Evolutionary conservation across 2,113 vertebrate genomes (phyloP).

Genomic region (Protobothrops flavoviridis): DNA sequence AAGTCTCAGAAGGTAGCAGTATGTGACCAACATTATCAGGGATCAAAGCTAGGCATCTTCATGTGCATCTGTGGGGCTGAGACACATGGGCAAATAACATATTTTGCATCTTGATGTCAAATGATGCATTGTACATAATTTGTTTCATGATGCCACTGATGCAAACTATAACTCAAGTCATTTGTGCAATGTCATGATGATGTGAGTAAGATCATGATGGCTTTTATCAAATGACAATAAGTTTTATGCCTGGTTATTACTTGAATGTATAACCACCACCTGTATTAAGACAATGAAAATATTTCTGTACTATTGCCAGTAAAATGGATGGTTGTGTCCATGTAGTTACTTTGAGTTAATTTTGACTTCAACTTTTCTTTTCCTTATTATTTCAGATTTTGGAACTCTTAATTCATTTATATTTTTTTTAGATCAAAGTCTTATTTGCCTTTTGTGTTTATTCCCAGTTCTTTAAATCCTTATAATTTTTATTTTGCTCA

Average conservation of each 20-base stretch:
- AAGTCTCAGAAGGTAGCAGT: not conserved
- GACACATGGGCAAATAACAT: not conserved
- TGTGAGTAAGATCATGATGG: not conserved
- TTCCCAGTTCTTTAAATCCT: not conserved
- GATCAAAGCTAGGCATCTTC: not conserved
- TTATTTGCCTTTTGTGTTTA: not conserved
- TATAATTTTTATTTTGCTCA: not conserved
- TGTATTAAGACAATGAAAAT: not conserved
- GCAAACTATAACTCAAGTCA: not conserved
- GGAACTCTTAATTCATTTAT: not conserved
- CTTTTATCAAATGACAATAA: not conserved
- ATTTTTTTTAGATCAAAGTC: not conserved
- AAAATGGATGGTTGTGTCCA: not conserved
- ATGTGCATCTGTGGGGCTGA: not conserved
- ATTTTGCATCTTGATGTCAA: not conserved
- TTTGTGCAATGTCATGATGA: not conserved
- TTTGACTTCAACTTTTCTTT: not conserved
- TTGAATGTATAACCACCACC: not conserved
- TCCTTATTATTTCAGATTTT: not conserved
- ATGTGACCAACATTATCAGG: not conserved
- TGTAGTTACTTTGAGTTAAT: not conserved
- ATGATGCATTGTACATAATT: not conserved
- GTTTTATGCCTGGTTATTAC: not conserved
- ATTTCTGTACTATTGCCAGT: not conserved
- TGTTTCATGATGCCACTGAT: not conserved